Conservation (phyloP, 2,797 vertebrate species). For the Ciconia nigra region DNA sequence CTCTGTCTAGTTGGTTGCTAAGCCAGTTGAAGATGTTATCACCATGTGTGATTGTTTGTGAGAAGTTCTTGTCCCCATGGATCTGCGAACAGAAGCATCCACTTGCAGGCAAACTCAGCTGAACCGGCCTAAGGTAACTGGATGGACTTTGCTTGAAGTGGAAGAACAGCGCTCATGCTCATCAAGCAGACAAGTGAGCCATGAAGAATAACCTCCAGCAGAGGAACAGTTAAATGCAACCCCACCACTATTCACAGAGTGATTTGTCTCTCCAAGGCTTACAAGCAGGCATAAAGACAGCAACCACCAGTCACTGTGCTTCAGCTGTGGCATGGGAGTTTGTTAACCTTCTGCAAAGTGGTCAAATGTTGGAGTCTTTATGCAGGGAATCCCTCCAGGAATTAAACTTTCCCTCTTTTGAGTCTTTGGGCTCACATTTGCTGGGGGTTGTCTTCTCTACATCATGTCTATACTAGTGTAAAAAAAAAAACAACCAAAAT, state of each 20-base stretch:
- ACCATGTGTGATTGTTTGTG: rapidly evolving
- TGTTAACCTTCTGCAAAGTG: not conserved
- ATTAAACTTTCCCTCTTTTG: not conserved
- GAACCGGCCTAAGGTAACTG: not conserved
- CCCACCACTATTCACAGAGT: not conserved
- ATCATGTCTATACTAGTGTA: not conserved
- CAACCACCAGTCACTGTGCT: not conserved
- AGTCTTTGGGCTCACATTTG: not conserved
- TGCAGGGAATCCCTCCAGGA: not conserved
- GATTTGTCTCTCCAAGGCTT: not conserved
- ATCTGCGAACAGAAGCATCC: not conserved
- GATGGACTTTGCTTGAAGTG: not conserved
- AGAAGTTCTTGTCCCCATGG: not conserved
- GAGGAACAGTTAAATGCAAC: not conserved
- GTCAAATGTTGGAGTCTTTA: not conserved
- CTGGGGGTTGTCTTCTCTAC: not conserved
- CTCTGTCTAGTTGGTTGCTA: not conserved
- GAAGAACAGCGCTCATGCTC: not conserved
- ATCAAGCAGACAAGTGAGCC: not conserved
- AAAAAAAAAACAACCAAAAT: not conserved
- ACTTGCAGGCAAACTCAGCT: not conserved
- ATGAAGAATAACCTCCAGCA: not conserved
- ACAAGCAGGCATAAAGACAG: not conserved
- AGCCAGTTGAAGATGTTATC: not conserved
- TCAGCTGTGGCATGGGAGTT: rapidly evolving